Percentiles rank a stretch among this genome's conserved stretches.
These are phyloP conservation scores for Rotaria macrura DNA, from an alignment of 2,888 invertebrate genomes.

Conservation along the genomic window DNA sequence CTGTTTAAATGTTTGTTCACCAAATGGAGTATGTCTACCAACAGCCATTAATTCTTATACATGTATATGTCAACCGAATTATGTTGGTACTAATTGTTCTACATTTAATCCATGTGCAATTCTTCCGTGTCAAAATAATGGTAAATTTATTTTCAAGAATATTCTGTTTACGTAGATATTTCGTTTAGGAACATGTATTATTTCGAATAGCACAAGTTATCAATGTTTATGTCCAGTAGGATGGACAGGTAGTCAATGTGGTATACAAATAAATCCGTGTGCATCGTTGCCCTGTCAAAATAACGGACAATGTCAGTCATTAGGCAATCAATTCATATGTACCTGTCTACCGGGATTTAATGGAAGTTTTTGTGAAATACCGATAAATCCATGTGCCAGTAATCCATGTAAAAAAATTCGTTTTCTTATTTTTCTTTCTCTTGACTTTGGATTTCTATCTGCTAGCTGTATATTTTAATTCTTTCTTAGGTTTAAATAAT, in stretches of 20 bases:
- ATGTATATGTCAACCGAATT: slow-evolving; percentile 29
- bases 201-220: slow-evolving; percentile 4
- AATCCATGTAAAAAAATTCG: background rate
- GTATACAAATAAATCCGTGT: background rate
- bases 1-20: slow-evolving; percentile 25
- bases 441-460: too few relatives aligned
- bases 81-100: background rate
- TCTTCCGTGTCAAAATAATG: slow-evolving; percentile 24
- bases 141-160: background rate
- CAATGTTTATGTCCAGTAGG: slow-evolving; percentile 27
- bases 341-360: slow-evolving; percentile 20
- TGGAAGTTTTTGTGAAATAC: slow-evolving; percentile 4
- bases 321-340: background rate
- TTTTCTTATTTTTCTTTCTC: background rate
- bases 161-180: background rate
- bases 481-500: background rate
- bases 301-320: background rate
- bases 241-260: slow-evolving; percentile 27
- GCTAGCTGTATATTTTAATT: too few relatives aligned
- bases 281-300: slow-evolving; percentile 24
- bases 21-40: slow-evolving; percentile 25
- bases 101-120: slow-evolving; percentile 27
- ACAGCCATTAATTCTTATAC: background rate
- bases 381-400: slow-evolving; percentile 23
- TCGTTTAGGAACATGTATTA: background rate